Conservation (phyloP, 1,140 invertebrate genomes). For the Drosophila teissieri region DNA sequence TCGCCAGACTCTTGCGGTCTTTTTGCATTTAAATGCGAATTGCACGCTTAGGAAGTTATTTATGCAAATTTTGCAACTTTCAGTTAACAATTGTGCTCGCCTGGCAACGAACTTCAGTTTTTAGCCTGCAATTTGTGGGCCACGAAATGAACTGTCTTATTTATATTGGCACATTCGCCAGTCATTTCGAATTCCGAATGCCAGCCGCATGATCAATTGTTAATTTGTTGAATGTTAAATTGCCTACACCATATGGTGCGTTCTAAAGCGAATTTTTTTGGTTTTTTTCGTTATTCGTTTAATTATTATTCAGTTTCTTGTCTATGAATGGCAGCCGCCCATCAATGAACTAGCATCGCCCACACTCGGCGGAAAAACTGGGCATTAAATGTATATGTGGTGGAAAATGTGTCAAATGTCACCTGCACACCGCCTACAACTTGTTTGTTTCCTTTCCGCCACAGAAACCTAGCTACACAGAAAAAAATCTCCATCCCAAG, state of each 20-base stretch:
- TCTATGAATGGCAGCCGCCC: conserved; percentile 53
- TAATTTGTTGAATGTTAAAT: conserved; percentile 3
- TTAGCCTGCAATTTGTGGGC: background rate
- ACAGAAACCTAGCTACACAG: background rate
- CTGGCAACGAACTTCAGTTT: background rate
- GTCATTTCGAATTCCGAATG: conserved; percentile 20
- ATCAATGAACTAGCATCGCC: conserved; percentile 59
- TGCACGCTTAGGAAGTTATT: background rate
- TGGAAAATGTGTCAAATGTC: conserved; percentile 68
- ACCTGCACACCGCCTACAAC: conserved; percentile 39
- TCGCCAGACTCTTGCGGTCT: background rate
- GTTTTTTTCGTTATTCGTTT: background rate
- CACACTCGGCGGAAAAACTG: conserved; percentile 37
- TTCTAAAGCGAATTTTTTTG: conserved; percentile 14
- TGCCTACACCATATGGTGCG: conserved; percentile 43
- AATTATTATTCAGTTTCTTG: conserved; percentile 37
- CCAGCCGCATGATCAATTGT: conserved; percentile 39
- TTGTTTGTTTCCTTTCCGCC: background rate
- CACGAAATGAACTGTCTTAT: background rate
- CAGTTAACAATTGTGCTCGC: background rate
- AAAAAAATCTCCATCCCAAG: background rate
- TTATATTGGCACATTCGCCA: background rate
- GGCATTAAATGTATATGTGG: background rate
- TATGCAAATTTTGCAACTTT: conserved; percentile 3
- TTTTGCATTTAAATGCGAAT: conserved; percentile 2